Percentiles rank a stretch among this genome's conserved stretches.
These are phyloP conservation scores for Sebastiscus tertius DNA, from an alignment of 2,797 vertebrate genomes.

Conservation along the genomic window DNA sequence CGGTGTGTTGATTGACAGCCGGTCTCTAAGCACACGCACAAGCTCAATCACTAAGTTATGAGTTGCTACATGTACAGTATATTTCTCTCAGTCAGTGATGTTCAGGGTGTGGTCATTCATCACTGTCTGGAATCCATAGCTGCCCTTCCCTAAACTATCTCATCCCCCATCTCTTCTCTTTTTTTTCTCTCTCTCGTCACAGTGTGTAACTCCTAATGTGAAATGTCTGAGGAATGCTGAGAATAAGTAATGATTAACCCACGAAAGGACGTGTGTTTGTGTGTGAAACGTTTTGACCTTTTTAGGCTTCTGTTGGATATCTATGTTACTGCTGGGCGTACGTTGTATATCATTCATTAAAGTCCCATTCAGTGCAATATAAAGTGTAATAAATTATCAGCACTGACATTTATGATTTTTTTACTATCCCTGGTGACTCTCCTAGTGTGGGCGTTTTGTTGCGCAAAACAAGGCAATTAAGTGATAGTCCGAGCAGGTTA, in stretches of 20 bases:
- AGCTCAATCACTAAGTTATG: not conserved
- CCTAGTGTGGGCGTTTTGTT: constrained; percentile 15
- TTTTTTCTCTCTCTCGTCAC: not conserved
- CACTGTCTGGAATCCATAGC: constrained; percentile 8
- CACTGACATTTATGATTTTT: constrained; percentile 4
- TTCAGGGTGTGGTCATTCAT: constrained; percentile 42
- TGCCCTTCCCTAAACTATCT: constrained; percentile 51
- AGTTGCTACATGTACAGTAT: not conserved
- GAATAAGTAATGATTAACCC: constrained; percentile 63
- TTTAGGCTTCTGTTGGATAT: not conserved
- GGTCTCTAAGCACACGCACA: not conserved
- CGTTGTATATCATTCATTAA: not conserved
- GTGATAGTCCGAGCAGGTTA: constrained; percentile 45
- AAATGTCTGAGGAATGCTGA: constrained; percentile 49
- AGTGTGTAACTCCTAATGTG: constrained; percentile 39
- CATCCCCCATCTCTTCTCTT: constrained; percentile 17
- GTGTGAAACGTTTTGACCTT: not conserved
- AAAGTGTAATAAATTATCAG: not conserved
- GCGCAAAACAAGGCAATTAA: constrained; percentile 27
- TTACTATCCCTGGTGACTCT: constrained; percentile 27
- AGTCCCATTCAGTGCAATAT: not conserved
- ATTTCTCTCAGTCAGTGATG: not conserved
- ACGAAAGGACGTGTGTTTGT: not conserved
- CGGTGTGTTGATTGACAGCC: not conserved
- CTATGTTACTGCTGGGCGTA: not conserved